Evolutionary conservation across 1,140 invertebrate genomes (phyloP).

Genomic region (Drosophila melanogaster): Release_6_plus_ISO1_MT NC_004354.4:18406501-18407000

Average conservation of each 20-base stretch:
- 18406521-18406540: conserved; percentile 20
- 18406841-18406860: conserved; percentile 52
- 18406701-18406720: conserved; percentile 52
- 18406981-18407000: too few relatives aligned
- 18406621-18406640: not conserved
- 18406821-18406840: conserved; percentile 37
- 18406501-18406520: conserved; percentile 19
- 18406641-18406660: not conserved
- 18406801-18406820: not conserved
- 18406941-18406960: not conserved
- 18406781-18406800: not conserved
- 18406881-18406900: conserved; percentile 40
- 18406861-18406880: conserved; percentile 48
- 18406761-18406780: not conserved
- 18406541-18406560: conserved; percentile 20
- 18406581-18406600: conserved; percentile 34
- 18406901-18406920: not conserved
- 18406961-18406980: too few relatives aligned
- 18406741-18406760: conserved; percentile 38
- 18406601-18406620: conserved; percentile 38
- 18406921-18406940: not conserved
- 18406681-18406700: conserved; percentile 57
- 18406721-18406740: conserved; percentile 45
- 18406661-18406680: conserved; percentile 41
- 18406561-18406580: conserved; percentile 3